phyloP scores from a whole-genome alignment of 2,113 vertebrate genomes.

The Cryptoleucopteryx plumbea region DNA sequence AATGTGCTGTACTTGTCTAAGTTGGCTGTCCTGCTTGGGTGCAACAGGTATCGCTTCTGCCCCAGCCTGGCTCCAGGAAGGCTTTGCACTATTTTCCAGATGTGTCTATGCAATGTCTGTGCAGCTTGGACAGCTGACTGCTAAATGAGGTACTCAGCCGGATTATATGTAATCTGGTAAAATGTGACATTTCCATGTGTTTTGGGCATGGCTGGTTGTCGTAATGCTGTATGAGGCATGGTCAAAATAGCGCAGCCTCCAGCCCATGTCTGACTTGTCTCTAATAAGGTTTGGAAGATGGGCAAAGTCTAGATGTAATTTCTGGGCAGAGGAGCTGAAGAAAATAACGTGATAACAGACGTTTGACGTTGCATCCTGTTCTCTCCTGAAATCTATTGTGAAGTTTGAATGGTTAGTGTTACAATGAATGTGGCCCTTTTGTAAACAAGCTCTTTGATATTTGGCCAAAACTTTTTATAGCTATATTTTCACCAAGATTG shows the following conservation, averaged over 20 bases:
- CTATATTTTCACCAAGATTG: not conserved
- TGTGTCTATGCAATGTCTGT: not conserved
- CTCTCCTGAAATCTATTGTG: slow-evolving; percentile 36
- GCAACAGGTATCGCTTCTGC: not conserved
- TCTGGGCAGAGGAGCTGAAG: slow-evolving; percentile 22
- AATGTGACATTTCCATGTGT: not conserved
- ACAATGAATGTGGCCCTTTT: not conserved
- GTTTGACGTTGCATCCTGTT: slow-evolving; percentile 32
- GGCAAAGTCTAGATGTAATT: not conserved
- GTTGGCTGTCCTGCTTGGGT: not conserved
- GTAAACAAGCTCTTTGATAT: slow-evolving; percentile 29
- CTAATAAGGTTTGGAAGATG: not conserved
- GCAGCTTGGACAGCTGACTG: not conserved
- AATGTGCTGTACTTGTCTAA: not conserved
- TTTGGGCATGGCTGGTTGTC: not conserved
- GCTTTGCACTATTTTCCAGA: not conserved
- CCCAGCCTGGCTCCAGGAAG: not conserved
- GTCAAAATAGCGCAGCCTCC: not conserved
- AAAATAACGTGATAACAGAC: slow-evolving; percentile 16
- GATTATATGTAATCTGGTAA: not conserved
- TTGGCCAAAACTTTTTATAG: slow-evolving; percentile 43
- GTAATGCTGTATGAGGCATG: not conserved
- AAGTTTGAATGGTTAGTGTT: slow-evolving; percentile 17
- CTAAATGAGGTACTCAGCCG: not conserved
- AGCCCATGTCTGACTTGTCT: not conserved